Conservation (phyloP, 2,113 vertebrate species). For the Embiotoca jacksoni region DNA sequence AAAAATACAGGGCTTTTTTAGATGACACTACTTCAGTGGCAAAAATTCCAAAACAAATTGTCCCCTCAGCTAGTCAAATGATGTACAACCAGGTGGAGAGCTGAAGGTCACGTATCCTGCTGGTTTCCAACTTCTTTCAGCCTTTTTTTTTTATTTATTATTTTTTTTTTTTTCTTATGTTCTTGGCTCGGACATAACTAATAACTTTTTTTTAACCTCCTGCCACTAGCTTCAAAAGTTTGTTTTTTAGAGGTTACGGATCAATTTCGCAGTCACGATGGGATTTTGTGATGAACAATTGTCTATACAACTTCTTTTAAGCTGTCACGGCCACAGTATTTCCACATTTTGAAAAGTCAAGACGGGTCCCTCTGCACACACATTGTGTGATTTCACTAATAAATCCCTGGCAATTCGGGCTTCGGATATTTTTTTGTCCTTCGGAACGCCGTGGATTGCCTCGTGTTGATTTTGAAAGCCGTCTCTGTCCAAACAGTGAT, state of each 20-base stretch:
- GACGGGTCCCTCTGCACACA: not conserved
- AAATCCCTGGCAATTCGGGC: not conserved
- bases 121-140: too few relatives aligned
- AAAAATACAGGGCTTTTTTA: too few relatives aligned
- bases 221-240: too few relatives aligned
- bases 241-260: not conserved
- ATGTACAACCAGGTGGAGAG: too few relatives aligned
- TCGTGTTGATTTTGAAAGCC: slow-evolving; percentile 34
- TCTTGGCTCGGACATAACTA: too few relatives aligned
- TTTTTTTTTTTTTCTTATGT: too few relatives aligned
- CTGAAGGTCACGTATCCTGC: too few relatives aligned
- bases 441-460: slow-evolving; percentile 24
- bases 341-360: slow-evolving; percentile 2
- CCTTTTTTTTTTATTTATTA: too few relatives aligned
- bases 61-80: too few relatives aligned
- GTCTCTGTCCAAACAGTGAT: not conserved
- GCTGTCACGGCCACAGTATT: slow-evolving; percentile 5
- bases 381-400: slow-evolving; percentile 10
- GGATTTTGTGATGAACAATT: not conserved
- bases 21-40: too few relatives aligned
- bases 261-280: not conserved
- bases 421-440: slow-evolving; percentile 10
- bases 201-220: too few relatives aligned
- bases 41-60: too few relatives aligned
- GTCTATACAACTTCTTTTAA: not conserved